Base-by-base conservation (phyloP, 1,140 invertebrate genomes). In the Drosophila lacteicornis region DNA sequence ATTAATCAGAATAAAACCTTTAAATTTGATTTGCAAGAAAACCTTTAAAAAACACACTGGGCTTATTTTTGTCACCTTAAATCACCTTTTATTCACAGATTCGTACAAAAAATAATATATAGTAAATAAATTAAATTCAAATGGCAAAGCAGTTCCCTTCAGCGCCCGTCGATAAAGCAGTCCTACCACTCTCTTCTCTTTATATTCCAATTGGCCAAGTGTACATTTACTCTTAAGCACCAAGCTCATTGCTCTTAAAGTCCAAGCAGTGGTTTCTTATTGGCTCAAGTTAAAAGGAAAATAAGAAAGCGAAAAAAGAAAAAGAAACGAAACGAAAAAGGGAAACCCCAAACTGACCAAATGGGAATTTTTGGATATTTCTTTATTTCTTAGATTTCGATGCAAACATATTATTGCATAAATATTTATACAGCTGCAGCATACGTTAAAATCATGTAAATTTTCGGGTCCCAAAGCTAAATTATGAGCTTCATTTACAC, bases 141-240 rank as follows among this genome's bases (percentile, higher is more conserved):
- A 40, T 9, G 8, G 7, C 13, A 38, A 67, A 63, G 59, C 63
- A 49, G 45, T 65, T 15, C 30, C 0, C 0, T 9, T 38, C 9
- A 47, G 27, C 12, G 1, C 3, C 4, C 58, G 38, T 75, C 73
- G 73, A 58, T 75, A 75, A 75, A 46, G 73, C 73, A 75, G 73
- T 75, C 33, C 1, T 4, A 1, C 0, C 7, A 17, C 12, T 38
- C 69, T 68, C 63, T 74, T 45, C 69, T 68, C 63, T 74, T 71
- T 11, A 2, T 11, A 9, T 13, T 19, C 2, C 3, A 17, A 9
- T 42, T 1, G 0, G 12, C 27, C 17, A 42, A 42, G 15, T 60
- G 2, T 0, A 1, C 22, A 0, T 13, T 13, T 33, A 27, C 59
- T 65, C 68, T 75, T 63, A 60, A 27, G 4, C 17, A 22, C 9